These are phyloP conservation scores for Coptodon bakossiorum DNA, from an alignment of 2,113 vertebrate species.

Conservation along the genomic window DNA sequence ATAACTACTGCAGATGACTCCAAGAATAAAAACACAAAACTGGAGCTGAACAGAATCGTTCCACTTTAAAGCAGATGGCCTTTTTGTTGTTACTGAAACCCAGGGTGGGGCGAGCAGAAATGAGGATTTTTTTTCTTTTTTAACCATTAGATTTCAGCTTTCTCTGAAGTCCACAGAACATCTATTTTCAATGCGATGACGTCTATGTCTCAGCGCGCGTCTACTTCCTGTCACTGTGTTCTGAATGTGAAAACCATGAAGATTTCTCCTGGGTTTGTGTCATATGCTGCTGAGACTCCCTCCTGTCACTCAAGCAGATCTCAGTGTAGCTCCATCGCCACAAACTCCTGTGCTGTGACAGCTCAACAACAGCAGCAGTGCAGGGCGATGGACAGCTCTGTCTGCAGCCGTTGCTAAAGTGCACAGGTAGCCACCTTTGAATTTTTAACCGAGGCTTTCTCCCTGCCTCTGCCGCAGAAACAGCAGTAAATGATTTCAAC, in stretches of 20 bases:
- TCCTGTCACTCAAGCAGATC: background rate
- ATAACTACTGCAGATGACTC: background rate
- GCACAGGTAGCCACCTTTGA: background rate
- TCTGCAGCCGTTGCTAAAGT: conserved; percentile 4
- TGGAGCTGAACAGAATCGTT: background rate
- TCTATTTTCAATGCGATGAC: background rate
- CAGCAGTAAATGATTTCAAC: conserved; percentile 23
- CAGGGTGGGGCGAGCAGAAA: background rate
- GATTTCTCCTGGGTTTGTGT: background rate
- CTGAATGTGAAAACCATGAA: background rate
- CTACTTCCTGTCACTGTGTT: background rate
- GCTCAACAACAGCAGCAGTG: background rate
- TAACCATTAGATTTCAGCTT: background rate
- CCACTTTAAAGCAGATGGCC: background rate
- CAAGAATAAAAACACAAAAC: background rate
- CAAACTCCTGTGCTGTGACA: background rate
- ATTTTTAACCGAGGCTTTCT: conserved; percentile 3
- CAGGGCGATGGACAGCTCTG: background rate
- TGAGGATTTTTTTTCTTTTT: background rate
- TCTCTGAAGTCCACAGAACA: background rate
- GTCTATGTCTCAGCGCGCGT: background rate
- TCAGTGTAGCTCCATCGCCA: background rate
- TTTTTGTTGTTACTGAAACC: background rate
- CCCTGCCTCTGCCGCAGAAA: background rate
- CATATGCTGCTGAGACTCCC: background rate